A percentile compares a stretch with the other conserved stretches of the same genome.
Conservation (phyloP, 2,797 vertebrate genomes). For the Trematomus bernacchii region DNA sequence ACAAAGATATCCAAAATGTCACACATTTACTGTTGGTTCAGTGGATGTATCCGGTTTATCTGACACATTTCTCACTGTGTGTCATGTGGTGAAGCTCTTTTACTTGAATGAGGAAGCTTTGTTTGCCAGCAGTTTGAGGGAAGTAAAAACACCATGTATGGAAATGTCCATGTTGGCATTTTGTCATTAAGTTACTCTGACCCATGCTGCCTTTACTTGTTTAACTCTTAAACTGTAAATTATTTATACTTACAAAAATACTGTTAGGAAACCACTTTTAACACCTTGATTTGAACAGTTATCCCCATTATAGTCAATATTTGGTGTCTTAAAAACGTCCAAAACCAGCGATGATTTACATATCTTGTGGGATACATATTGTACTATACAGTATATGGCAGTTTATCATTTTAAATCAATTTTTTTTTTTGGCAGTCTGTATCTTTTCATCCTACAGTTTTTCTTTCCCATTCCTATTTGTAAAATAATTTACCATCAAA, state of each 20-base stretch:
- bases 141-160: not conserved
- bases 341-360: not conserved
- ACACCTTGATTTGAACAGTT: not conserved
- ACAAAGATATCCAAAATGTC: slow-evolving; percentile 3
- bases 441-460: not conserved
- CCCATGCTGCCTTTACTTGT: not conserved
- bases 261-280: not conserved
- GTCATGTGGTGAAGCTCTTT: not conserved
- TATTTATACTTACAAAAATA: not conserved
- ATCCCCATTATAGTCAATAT: not conserved
- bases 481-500: not conserved
- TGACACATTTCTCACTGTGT: not conserved
- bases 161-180: not conserved
- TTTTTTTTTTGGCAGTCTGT: not conserved
- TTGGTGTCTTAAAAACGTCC: not conserved
- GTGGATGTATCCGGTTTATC: not conserved
- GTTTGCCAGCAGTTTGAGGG: not conserved
- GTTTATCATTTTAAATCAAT: not conserved
- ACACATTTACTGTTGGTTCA: not conserved
- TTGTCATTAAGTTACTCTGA: not conserved
- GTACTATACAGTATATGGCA: not conserved
- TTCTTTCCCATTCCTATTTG: not conserved
- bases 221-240: not conserved
- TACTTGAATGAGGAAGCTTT: not conserved
- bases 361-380: not conserved